Conservation (phyloP, 2,113 vertebrate species). For the Cariama cristata region DNA sequence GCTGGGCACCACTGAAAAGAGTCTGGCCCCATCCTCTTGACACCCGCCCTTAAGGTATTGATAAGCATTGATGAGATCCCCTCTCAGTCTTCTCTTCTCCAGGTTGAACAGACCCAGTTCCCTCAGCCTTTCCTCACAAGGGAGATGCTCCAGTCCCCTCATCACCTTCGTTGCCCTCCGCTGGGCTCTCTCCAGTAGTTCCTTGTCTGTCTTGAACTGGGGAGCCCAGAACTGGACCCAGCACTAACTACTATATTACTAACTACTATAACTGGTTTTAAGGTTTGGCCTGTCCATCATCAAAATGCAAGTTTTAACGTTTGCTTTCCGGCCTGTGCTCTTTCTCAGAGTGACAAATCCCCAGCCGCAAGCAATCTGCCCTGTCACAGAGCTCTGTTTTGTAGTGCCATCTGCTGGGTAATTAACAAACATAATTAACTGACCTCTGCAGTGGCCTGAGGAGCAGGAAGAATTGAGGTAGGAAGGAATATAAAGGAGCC, state of each 20-base stretch:
- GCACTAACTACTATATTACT: background rate
- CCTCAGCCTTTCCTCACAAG: too few relatives aligned
- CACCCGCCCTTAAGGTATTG: too few relatives aligned
- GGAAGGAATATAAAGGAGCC: background rate
- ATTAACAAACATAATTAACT: background rate
- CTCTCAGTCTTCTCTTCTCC: too few relatives aligned
- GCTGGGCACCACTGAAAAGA: too few relatives aligned
- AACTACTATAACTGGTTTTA: background rate
- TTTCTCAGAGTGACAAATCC: background rate
- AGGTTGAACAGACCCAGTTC: too few relatives aligned
- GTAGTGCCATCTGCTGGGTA: conserved; percentile 32
- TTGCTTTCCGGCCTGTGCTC: background rate
- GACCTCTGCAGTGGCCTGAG: background rate
- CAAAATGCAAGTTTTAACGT: background rate
- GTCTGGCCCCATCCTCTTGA: too few relatives aligned
- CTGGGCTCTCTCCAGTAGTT: too few relatives aligned
- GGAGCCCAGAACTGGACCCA: too few relatives aligned
- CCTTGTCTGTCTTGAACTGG: too few relatives aligned
- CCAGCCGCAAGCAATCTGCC: background rate
- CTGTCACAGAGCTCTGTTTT: background rate
- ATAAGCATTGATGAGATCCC: too few relatives aligned
- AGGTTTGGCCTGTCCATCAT: background rate
- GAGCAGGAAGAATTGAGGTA: background rate
- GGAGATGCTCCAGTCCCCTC: too few relatives aligned
- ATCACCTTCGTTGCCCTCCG: too few relatives aligned